phyloP scores from a whole-genome alignment of 2,113 vertebrate species.

The Mandrillus leucophaeus region DNA sequence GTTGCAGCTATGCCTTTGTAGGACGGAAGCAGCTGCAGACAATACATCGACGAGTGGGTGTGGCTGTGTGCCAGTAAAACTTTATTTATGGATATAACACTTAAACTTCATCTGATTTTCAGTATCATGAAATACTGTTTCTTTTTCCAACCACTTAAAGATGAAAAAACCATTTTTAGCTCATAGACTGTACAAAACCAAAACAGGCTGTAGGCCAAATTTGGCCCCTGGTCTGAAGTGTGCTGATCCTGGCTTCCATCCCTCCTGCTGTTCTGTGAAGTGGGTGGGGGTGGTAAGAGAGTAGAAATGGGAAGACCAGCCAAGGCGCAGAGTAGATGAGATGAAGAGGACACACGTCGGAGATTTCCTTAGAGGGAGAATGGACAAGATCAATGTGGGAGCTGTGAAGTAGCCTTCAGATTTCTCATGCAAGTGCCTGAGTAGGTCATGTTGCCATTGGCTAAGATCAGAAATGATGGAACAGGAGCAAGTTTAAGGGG shows the following conservation, averaged over 20 bases:
- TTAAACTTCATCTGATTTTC: background rate
- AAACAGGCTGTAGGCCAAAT: background rate
- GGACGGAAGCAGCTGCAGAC: background rate
- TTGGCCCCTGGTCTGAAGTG: background rate
- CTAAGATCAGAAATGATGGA: background rate
- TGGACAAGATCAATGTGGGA: background rate
- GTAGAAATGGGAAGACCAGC: background rate
- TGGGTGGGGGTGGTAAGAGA: too few relatives aligned
- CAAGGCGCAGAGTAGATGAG: background rate
- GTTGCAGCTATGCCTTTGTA: background rate
- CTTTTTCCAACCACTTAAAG: background rate
- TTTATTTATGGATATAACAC: background rate
- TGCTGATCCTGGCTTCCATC: background rate
- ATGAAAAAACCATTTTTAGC: background rate
- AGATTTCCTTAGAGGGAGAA: background rate
- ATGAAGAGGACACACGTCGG: background rate
- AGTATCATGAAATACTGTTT: background rate
- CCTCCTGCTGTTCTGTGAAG: background rate
- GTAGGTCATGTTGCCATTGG: background rate
- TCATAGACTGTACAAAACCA: background rate
- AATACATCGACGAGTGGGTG: accelerated
- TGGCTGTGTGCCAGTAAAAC: background rate
- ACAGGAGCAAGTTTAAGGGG: background rate
- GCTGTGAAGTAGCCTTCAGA: too few relatives aligned
- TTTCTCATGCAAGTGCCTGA: too few relatives aligned